These are phyloP conservation scores for Ylistrum balloti DNA, from an alignment of 1,140 invertebrate species.

Conservation along the genomic window DNA sequence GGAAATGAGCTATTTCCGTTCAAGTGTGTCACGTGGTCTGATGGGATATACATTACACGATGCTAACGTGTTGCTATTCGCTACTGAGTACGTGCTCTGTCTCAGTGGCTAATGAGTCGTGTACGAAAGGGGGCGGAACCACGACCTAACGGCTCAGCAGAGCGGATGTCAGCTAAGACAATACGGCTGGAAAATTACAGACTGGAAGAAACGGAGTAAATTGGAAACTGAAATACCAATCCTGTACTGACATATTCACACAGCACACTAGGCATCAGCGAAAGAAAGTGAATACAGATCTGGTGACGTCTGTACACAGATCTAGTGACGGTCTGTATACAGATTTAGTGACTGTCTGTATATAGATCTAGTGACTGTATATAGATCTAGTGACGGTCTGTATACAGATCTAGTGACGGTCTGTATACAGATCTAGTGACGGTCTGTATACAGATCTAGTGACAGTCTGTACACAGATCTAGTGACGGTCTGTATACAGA, in stretches of 20 bases:
- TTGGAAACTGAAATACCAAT: conserved; percentile 20
- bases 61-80: background rate
- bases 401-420: too few relatives aligned
- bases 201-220: background rate
- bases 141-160: background rate
- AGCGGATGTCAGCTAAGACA: background rate
- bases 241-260: background rate
- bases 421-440: too few relatives aligned
- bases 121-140: background rate
- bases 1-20: background rate
- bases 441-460: too few relatives aligned
- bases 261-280: too few relatives aligned
- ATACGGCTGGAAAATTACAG: background rate
- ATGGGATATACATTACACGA: background rate
- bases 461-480: too few relatives aligned
- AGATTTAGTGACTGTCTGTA: too few relatives aligned
- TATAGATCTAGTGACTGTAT: too few relatives aligned
- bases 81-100: background rate
- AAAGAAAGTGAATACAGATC: too few relatives aligned
- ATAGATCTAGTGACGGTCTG: too few relatives aligned
- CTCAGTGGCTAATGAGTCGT: background rate
- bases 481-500: too few relatives aligned
- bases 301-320: too few relatives aligned
- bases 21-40: background rate
- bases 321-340: too few relatives aligned